Base-by-base conservation (phyloP, 1,140 invertebrate genomes). In the Diabrotica undecimpunctata region DNA sequence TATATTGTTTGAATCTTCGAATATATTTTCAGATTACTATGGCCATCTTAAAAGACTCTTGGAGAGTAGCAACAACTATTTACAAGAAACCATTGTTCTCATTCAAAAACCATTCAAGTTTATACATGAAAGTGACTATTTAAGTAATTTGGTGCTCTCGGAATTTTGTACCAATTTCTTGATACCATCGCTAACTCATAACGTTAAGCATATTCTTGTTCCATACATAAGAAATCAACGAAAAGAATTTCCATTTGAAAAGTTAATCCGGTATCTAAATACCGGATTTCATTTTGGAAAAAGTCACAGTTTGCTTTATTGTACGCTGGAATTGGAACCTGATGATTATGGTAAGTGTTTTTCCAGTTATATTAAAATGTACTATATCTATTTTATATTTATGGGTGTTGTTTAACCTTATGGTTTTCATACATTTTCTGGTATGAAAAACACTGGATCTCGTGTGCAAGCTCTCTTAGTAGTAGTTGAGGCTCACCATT, bases 81-180 rank as follows among this genome's bases (percentile, higher is more conserved):
- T 90, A 37, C 87, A 86, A 61, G 89, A 88, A 67, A 79, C 95
- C 8, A 81, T 94, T 60, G 86, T 90, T 65, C 83, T 96, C 65
- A 85, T 95, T 53, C 82, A 88, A 66, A 83, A 88, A 68, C 93
- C 94, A 0, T 76, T 96, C 52, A 77, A 79, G 67, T 80, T 86
- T 66, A 80, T 74, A 59, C 58, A 66, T 35, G 57, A 71, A 6
- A 62, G 62, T 3, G 66, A 69, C 6, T 61, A 64, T 52, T 65
- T 63, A 5, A 68, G 72, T 64, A 67, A 71, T 13, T 69, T 37
- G 74, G 78, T 69, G 9, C 52, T 74, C 13, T 66, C 72, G 10
- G 77, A 80, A 51, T 84, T 82, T 67, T 79, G 72, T 61, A 68
- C 68, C 12, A 65, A 70, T 64, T 79, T 79, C 64, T 66, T 79